Evolutionary conservation across 2,888 invertebrate genomes (phyloP), one percentile per base, ranked within the genome.

Genomic region (Cephus runcator): DNA sequence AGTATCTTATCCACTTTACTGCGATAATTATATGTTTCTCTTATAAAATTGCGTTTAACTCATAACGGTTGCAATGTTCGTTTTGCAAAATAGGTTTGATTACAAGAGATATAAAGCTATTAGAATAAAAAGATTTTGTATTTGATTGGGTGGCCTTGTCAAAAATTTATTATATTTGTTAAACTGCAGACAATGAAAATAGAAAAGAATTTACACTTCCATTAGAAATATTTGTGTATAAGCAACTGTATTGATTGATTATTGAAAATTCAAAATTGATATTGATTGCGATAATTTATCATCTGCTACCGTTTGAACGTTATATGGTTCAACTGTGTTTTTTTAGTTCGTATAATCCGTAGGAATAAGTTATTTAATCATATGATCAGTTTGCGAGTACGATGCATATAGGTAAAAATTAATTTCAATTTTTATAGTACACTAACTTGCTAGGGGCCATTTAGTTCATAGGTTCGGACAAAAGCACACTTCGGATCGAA

Each of bases 401-500:
- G 36, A 35, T 73, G 73, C 34, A 36, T 73, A 68, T 76, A 40
- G 68, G 33, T 69, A 75, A 40, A 69, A 73, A 68, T 75, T 78
- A 36, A 11, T 56, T 69, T 75, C 69, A 33, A 23, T 74, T 34
- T 73, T 76, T 36, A 73, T 76, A 69, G 75, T 76, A 78, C 71
- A 75, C 71, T 78, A 76, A 75, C 78, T 76, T 76, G 69, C 76
- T 78, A 78, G 78, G 78, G 78, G 78, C 78, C 78, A 78, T 78
- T 78, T 78, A 78, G 78, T 76, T 78, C 35, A 73, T 78, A 78
- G 76, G 78, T 78, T 78, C 75, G 40, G 75, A 73, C 68, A 69
- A 75, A 76, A 68, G 78, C 78, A 78, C 78, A 73, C 69, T 71
- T 77, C 76, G 30, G 68, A 40, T 75, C 78, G 73, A 68, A 76